Conservation (phyloP, 2,888 invertebrate genomes). For the Tetranychus truncatus region DNA sequence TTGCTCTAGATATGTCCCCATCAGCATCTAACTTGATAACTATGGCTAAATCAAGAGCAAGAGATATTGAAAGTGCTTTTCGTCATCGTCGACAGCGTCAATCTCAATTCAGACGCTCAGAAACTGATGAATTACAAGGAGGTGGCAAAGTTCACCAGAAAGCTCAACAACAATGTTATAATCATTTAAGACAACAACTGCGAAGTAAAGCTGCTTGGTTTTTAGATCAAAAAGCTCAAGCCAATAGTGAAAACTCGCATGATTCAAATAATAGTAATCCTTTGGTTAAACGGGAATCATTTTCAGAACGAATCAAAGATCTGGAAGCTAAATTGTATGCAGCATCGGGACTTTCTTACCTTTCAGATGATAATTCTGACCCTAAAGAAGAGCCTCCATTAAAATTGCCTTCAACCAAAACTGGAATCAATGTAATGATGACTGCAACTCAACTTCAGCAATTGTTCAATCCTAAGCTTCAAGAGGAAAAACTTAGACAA, state of each 20-base stretch:
- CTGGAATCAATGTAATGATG: constrained; percentile 12
- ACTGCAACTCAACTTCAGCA: background rate
- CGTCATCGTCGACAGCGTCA: constrained; percentile 12
- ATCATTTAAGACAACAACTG: constrained; percentile 8
- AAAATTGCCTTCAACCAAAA: constrained; percentile 8
- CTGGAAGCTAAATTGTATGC: constrained; percentile 13
- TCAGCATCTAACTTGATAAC: constrained; percentile 1
- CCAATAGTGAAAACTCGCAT: background rate
- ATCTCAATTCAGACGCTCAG: background rate
- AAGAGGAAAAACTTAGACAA: constrained; percentile 8
- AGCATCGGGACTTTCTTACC: background rate
- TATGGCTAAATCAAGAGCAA: constrained; percentile 6
- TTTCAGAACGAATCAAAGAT: constrained; percentile 9
- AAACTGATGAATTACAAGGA: background rate
- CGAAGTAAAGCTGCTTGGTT: constrained; percentile 11
- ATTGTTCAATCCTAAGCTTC: constrained; percentile 8
- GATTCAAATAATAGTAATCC: background rate
- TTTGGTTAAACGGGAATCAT: background rate
- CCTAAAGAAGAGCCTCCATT: background rate
- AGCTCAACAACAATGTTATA: constrained; percentile 11
- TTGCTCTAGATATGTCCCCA: constrained; percentile 5
- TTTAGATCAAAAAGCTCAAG: constrained; percentile 3
- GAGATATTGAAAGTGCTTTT: constrained; percentile 14
- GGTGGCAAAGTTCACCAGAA: background rate
- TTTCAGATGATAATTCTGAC: background rate